These are phyloP conservation scores for Drosophila obscura DNA, from an alignment of 1,140 invertebrate genomes.

Conservation along the genomic window DNA sequence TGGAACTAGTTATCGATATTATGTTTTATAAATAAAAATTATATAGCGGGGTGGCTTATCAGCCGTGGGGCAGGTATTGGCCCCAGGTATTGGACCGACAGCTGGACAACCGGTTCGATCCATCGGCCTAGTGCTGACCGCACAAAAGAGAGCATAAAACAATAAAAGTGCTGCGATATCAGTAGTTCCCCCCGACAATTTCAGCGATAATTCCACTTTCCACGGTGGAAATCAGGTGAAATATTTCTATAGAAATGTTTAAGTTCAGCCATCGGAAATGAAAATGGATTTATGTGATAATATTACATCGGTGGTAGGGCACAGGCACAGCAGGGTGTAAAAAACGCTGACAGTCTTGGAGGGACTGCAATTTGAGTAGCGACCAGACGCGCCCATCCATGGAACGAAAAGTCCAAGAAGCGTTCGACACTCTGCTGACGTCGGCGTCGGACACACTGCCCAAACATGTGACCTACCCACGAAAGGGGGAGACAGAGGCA, in stretches of 20 bases:
- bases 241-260: constrained; percentile 28
- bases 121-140: constrained; percentile 13
- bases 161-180: constrained; percentile 33
- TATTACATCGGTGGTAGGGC: too few relatives aligned
- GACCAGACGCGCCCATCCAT: background rate
- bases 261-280: constrained; percentile 49
- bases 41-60: constrained; percentile 42
- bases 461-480: constrained; percentile 50
- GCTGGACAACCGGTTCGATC: constrained; percentile 38
- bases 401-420: constrained; percentile 13
- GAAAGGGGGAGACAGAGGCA: background rate
- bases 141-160: constrained; percentile 7
- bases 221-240: constrained; percentile 9
- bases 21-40: constrained; percentile 25
- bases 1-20: constrained; percentile 29
- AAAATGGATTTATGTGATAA: constrained; percentile 54
- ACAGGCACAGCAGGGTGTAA: background rate
- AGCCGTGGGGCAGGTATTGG: constrained; percentile 5
- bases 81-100: too few relatives aligned
- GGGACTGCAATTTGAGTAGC: constrained; percentile 40
- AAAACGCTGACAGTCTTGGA: constrained; percentile 25
- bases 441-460: constrained; percentile 40
- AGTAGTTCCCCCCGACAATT: background rate
- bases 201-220: too few relatives aligned
- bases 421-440: constrained; percentile 13